Evolutionary conservation across 1,140 invertebrate species (phyloP).

Genomic region (Drosophila rhopaloa): DNA sequence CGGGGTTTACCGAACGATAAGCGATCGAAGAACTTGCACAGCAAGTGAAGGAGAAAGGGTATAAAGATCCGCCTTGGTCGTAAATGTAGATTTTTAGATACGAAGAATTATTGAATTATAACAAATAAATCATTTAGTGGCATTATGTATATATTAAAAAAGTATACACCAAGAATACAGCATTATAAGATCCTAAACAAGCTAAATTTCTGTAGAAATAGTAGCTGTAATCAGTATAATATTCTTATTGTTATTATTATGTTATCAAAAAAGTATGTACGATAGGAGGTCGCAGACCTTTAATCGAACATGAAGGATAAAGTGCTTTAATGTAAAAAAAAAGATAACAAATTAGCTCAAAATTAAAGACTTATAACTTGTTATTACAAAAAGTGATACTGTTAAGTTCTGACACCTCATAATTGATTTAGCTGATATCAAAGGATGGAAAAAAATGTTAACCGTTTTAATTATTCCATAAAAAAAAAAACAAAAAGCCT

Average conservation of each 20-base stretch:
- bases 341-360: neutral
- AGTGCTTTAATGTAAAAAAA: neutral
- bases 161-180: too few species aligned
- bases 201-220: too few species aligned
- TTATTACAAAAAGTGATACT: too few species aligned
- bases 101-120: too few species aligned
- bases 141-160: too few species aligned
- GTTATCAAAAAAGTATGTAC: neutral
- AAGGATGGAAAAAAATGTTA: neutral
- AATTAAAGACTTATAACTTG: neutral
- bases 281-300: neutral
- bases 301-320: neutral
- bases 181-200: too few species aligned
- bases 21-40: slow-evolving; percentile 59
- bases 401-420: neutral
- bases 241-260: neutral
- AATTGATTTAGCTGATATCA: neutral
- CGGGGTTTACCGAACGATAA: slow-evolving; percentile 54
- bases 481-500: neutral
- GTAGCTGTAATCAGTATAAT: too few species aligned
- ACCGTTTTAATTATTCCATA: too few species aligned
- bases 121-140: too few species aligned
- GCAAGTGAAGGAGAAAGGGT: slow-evolving; percentile 40
- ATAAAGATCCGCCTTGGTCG: neutral
- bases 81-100: neutral